Evolutionary conservation across 1,140 invertebrate species (phyloP).

Genomic region (Drosophila kurseongensis): DNA sequence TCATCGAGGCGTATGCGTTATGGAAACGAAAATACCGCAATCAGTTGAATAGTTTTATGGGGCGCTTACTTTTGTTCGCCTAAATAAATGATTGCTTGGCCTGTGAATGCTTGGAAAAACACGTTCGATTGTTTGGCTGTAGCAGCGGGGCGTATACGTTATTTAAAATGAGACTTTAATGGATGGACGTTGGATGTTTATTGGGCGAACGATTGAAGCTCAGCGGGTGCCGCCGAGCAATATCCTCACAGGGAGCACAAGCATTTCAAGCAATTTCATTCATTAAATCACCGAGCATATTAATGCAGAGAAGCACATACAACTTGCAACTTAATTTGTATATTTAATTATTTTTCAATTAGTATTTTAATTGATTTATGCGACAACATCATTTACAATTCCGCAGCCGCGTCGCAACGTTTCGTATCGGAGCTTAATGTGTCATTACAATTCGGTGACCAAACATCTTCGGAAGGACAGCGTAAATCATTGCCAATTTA

Average conservation of each 20-base stretch:
- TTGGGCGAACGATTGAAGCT: slow-evolving; percentile 5
- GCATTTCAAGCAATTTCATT: slow-evolving; percentile 20
- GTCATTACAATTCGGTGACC: slow-evolving; percentile 34
- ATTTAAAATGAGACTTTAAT: slow-evolving; percentile 34
- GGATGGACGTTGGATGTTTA: slow-evolving; percentile 36
- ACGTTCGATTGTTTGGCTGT: slow-evolving; percentile 22
- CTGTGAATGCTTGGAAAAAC: slow-evolving; percentile 17
- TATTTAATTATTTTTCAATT: slow-evolving; percentile 74
- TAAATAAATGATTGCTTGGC: slow-evolving; percentile 30
- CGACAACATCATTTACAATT: slow-evolving; percentile 64
- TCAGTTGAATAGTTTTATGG: slow-evolving; percentile 14
- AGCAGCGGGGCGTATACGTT: slow-evolving; percentile 39
- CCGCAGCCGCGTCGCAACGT: slow-evolving; percentile 7
- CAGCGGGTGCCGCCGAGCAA: background rate
- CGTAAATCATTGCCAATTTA: slow-evolving; percentile 72
- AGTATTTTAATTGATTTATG: slow-evolving; percentile 74
- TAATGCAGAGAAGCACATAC: slow-evolving; percentile 41
- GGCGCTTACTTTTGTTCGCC: slow-evolving; percentile 3
- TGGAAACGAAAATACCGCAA: slow-evolving; percentile 17
- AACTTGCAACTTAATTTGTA: slow-evolving; percentile 67
- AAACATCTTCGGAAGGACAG: slow-evolving; percentile 46
- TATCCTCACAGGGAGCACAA: slow-evolving; percentile 2
- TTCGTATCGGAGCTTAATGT: slow-evolving; percentile 24
- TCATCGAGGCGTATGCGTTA: slow-evolving; percentile 29
- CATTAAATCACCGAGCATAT: slow-evolving; percentile 40